Base-by-base conservation (phyloP, 2,888 invertebrate species). In the Megamerina dolium region DNA sequence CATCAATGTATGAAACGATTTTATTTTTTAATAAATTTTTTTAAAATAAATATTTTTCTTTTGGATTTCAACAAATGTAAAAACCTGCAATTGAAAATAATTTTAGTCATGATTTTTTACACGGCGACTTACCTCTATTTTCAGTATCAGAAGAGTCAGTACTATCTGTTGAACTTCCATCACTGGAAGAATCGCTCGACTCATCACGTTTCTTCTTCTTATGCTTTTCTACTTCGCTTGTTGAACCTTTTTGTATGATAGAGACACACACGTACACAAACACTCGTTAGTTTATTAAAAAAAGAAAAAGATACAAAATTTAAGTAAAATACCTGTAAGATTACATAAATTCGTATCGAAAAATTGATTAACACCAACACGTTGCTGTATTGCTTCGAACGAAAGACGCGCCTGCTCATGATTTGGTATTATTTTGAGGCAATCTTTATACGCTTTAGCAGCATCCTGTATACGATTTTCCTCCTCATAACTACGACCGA, bases 371-470 rank as follows among this genome's bases (percentile, higher is more conserved):
- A 55, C 41, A 23, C 55, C 57, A 1, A 59, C 58, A 61, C 87
- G 87, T 42, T 82, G 80, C 62, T 86, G 87, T 47, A 90, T 74
- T 57, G 84, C 87, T 56, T 88, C 87, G 50, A 90, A 74, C 1
- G 87, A 88, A 59, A 85, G 85, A 58, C 85, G 82, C 0, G 91
- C 91, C 64, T 91, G 90, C 56, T 88, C 87, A 66, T 91, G 90
- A 64, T 83, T 86, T 0, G 91, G 89, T 61, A 87, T 85, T 37
- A 91, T 83, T 5, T 82, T 80, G 37, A 91, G 71, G 63, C 90
- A 91, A 63, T 87, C 87, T 59, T 84, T 85, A 58, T 90, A 91
- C 0, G 87, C 85, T 56, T 87, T 87, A 43, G 85, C 77, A 1
- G 91, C 90, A 54, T 90, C 89, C 3, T 87, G 83, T 40, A 85